A percentile compares a stretch with the other conserved stretches of the same genome.
Conservation (phyloP, 2,888 invertebrate species). For the Aspidapion aeneum region DNA sequence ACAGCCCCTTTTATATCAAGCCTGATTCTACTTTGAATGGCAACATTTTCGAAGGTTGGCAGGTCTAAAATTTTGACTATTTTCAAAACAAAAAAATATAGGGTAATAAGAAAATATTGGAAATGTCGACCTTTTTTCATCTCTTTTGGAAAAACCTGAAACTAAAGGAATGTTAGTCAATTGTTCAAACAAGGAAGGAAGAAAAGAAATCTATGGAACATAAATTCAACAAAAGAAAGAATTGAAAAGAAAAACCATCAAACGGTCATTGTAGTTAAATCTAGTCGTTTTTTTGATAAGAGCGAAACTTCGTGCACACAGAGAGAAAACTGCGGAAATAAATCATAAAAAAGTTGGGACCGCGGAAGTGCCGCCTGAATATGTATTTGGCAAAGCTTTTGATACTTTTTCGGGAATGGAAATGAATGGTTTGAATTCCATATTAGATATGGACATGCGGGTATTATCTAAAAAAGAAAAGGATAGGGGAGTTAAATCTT, state of each 20-base stretch:
- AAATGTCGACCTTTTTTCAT: too few species aligned
- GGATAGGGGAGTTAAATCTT: too few species aligned
- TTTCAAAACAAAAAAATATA: too few species aligned
- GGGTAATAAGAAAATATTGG: too few species aligned
- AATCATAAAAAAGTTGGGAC: conserved; percentile 42
- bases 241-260: conserved; percentile 41
- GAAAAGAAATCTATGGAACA: not conserved
- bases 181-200: too few species aligned
- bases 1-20: too few species aligned
- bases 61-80: too few species aligned
- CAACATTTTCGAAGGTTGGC: too few species aligned
- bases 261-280: conserved; percentile 43
- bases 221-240: conserved; percentile 20
- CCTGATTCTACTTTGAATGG: too few species aligned
- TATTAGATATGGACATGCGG: not conserved
- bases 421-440: not conserved
- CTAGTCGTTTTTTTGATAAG: conserved; percentile 39
- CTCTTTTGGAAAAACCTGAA: too few species aligned
- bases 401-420: not conserved
- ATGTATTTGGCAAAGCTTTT: not conserved
- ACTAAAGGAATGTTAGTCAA: too few species aligned
- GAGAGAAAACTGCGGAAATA: conserved; percentile 41
- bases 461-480: too few species aligned
- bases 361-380: conserved; percentile 25
- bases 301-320: conserved; percentile 43